Evolutionary conservation across 2,797 vertebrate species (phyloP), one percentile per base, ranked within the genome.

Genomic region (Mycteria americana): DNA sequence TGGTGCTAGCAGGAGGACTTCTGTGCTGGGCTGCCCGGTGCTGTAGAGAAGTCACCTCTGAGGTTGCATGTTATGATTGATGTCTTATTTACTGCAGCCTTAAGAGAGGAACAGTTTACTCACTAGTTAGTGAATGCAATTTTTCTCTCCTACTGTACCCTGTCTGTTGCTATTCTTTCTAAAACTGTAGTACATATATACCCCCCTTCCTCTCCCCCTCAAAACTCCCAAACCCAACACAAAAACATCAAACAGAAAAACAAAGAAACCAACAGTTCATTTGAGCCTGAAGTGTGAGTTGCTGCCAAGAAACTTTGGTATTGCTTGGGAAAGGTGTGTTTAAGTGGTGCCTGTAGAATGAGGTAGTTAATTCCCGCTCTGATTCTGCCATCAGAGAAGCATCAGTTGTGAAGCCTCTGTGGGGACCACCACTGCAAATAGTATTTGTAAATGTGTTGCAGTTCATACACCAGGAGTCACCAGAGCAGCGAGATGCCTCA

Each of bases 151-250:
- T 62, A 13, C 28, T 70, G 33, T 28, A 56, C 8, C 21, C 27
- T 70, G 10, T 11, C n/a, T 48, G 5, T 56, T 1, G 2, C n/a
- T 25, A 5, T 82, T 73, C 22, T 57, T 72, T 64, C 18, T 60
- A 57, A 77, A 81, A 54, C 12, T 46, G 7, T 25, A n/a, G 51
- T 23, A 35, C 4, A 4, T 13, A 3, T 18, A 84, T 28, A 15
- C 3, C 0, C 4, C 7, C 4, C 10, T 51, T 37, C 15, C 8
- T 18, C 8, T 12, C 24, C 4, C 7, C 4, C 6, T 2, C 2
- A 7, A 21, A 22, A 4, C 5, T 7, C 14, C 14, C 53, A 53
- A 85, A 53, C 41, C 9, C 35, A 57, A 24, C 30, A 48, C 6
- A 37, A 22, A 69, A 41, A 15, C 4, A 8, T 54, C 17, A 30